A percentile compares a stretch with the other conserved stretches of the same genome.
phyloP scores from a whole-genome alignment of 2,888 invertebrate genomes.

The Cheilosia impressa region DNA sequence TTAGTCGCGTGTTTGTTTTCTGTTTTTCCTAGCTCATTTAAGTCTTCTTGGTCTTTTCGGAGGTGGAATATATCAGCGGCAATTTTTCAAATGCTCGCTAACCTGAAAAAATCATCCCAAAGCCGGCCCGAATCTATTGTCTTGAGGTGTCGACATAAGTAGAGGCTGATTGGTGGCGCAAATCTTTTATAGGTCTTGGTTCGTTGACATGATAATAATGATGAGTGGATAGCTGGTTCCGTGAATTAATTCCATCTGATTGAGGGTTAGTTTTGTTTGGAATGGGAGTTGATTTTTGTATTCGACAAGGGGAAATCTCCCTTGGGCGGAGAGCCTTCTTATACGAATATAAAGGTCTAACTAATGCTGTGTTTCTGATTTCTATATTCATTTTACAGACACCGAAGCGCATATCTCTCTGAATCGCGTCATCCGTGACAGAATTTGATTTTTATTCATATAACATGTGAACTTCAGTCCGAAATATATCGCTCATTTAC shows the following conservation, averaged over 20 bases:
- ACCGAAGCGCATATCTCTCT: too few species aligned
- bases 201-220: constrained; percentile 40
- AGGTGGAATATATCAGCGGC: constrained; percentile 30
- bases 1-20: neutral
- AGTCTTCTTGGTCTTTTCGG: neutral
- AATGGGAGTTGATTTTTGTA: neutral
- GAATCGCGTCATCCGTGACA: too few species aligned
- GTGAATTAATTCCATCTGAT: neutral
- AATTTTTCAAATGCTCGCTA: constrained; percentile 10
- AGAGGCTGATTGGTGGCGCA: constrained; percentile 1
- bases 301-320: too few species aligned
- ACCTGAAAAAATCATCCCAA: neutral
- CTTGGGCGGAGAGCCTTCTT: too few species aligned
- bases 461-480: too few species aligned
- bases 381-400: too few species aligned
- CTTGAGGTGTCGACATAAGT: constrained; percentile 39
- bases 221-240: constrained; percentile 15
- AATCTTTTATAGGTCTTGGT: constrained; percentile 6
- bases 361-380: too few species aligned
- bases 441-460: too few species aligned
- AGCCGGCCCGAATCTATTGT: neutral
- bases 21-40: too few species aligned
- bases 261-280: neutral
- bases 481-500: too few species aligned
- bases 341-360: too few species aligned